Base-by-base conservation (phyloP, 1,140 invertebrate genomes). In the Drosophila jambulina region DNA sequence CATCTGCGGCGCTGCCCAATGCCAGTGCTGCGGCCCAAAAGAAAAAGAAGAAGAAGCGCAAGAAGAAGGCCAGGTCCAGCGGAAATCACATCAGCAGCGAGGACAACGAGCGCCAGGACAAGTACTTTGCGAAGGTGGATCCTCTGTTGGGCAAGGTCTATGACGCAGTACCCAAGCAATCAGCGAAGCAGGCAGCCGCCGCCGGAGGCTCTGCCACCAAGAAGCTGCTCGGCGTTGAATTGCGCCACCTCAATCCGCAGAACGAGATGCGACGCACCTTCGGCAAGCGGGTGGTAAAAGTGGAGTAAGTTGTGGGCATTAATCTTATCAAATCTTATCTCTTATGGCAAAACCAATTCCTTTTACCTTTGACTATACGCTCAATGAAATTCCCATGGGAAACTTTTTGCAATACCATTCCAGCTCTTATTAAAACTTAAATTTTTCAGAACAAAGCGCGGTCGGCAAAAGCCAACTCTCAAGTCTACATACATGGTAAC, bases 211-310 rank as follows among this genome's bases (percentile, higher is more conserved):
- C 17, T 15, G 78, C 92, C 5, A 92, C 93, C 58, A 94, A 95
- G 59, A 93, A 93, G 58, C 91, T 95, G 38, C 85, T 97, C 12
- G 93, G 84, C 32, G 93, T 97, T 4, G 95, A 97, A 53, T 93
- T 95, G 58, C 97, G 96, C 90, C 94, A 97, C 93, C 93, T 98
- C 5, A 98, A 97, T 94, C 95, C 96, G 34, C 96, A 96, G 59
- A 97, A 97, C 93, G 98, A 98, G 93, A 93, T 98, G 71, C 96
- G 95, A 65, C 95, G 95, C 83, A 96, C 97, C 79, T 98, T 98
- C 94, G 97, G 97, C 8, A 95, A 96, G 12, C 96, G 96, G 92
- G 95, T 96, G 60, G 94, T 97, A 5, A 92, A 92, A 82, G 80
- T 92, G 21, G 91, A 92, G 91, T 92, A 80, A 63, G 92, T 91